phyloP scores from a whole-genome alignment of 1,140 invertebrate species.

The Drosophila pandora region DNA sequence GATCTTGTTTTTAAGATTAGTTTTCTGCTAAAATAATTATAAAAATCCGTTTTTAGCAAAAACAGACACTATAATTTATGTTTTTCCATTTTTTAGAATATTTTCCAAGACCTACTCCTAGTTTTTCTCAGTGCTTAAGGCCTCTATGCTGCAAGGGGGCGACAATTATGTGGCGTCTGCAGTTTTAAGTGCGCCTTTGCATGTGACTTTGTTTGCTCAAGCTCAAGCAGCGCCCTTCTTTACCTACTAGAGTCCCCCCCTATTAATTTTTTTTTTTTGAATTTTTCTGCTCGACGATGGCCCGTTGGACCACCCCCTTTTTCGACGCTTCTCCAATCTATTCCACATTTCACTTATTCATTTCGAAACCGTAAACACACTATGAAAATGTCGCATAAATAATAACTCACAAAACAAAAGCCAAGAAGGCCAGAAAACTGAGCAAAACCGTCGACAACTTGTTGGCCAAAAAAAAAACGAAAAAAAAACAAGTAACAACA shows the following conservation, averaged over 20 bases:
- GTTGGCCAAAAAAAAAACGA: conserved; percentile 50
- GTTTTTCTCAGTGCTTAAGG: conserved; percentile 1
- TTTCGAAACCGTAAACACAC: conserved; percentile 68
- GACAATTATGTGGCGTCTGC: conserved; percentile 80
- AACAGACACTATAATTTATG: no score
- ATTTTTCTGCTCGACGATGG: neutral
- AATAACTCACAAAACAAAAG: conserved; percentile 44
- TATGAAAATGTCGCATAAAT: conserved; percentile 81
- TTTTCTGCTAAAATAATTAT: no score
- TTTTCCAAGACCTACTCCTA: no score
- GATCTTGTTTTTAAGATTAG: no score
- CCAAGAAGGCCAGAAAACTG: neutral
- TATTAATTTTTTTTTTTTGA: no score
- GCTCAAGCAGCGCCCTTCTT: conserved; percentile 25
- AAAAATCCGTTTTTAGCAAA: no score
- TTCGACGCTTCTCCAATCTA: conserved; percentile 40
- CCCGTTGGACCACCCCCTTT: neutral
- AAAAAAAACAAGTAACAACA: neutral
- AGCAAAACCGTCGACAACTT: conserved; percentile 56
- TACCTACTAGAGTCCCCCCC: neutral
- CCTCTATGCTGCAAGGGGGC: conserved; percentile 21
- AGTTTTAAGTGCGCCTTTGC: conserved; percentile 80
- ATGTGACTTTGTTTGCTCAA: conserved; percentile 68
- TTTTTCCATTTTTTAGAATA: no score
- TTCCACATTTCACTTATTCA: conserved; percentile 52